Evolutionary conservation across 2,113 vertebrate genomes (phyloP).

Genomic region (Nerophis ophidion): DNA sequence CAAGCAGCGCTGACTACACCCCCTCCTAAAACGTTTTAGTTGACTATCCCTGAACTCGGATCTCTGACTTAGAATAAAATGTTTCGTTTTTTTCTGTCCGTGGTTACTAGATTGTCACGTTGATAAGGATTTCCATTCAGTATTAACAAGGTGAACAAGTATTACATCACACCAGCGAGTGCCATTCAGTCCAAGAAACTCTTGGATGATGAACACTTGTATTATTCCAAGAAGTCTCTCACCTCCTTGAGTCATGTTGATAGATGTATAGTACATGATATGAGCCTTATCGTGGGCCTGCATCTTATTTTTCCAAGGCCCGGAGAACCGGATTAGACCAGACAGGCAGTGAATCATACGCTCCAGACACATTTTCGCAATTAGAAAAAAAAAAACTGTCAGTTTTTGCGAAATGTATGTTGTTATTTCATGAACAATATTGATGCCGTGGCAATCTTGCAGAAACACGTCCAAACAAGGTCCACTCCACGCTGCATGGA

Average conservation of each 20-base stretch:
- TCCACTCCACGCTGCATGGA: slow-evolving; percentile 45
- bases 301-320: slow-evolving; percentile 23
- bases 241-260: slow-evolving; percentile 19
- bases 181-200: not conserved
- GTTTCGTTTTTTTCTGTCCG: slow-evolving; percentile 9
- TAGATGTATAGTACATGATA: slow-evolving; percentile 9
- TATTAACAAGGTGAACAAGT: slow-evolving; percentile 11
- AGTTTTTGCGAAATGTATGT: not conserved
- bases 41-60: not conserved
- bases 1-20: too few species aligned
- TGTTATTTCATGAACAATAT: slow-evolving; percentile 33
- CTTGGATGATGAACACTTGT: not conserved
- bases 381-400: slow-evolving; percentile 29
- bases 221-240: slow-evolving; percentile 17
- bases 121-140: slow-evolving; percentile 1
- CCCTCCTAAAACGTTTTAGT: too few species aligned
- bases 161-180: slow-evolving; percentile 2
- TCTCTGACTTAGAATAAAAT: slow-evolving; percentile 29
- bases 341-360: slow-evolving; percentile 35
- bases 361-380: slow-evolving; percentile 24
- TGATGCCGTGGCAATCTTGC: slow-evolving; percentile 47
- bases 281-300: slow-evolving; percentile 23
- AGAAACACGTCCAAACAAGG: slow-evolving; percentile 53
- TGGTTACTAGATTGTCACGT: slow-evolving; percentile 5
- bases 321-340: slow-evolving; percentile 22